These are phyloP conservation scores for Nowickia ferox DNA, from an alignment of 2,888 invertebrate species.

Conservation along the genomic window DNA sequence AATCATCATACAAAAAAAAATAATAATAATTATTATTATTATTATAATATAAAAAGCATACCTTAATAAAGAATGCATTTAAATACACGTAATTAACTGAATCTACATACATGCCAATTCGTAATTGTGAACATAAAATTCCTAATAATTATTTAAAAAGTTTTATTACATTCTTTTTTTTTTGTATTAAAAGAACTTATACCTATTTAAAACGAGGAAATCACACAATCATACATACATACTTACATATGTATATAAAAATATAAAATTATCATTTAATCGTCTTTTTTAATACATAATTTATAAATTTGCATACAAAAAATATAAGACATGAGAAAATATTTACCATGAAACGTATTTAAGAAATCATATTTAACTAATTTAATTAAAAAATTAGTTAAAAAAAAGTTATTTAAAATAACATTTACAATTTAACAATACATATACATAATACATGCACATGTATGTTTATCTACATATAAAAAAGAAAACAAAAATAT, in stretches of 20 bases:
- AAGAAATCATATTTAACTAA: slow-evolving; percentile 22
- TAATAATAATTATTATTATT: not conserved
- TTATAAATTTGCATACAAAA: not conserved
- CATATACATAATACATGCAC: too few relatives aligned
- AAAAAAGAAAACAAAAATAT: slow-evolving; percentile 15
- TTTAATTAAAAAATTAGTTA: slow-evolving; percentile 36
- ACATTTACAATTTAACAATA: slow-evolving; percentile 29
- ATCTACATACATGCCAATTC: slow-evolving; percentile 60
- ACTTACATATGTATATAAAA: not conserved
- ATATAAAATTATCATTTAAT: not conserved
- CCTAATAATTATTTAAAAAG: slow-evolving; percentile 56
- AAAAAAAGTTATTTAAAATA: slow-evolving; percentile 47
- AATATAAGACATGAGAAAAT: not conserved
- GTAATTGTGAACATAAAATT: slow-evolving; percentile 58
- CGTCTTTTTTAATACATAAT: not conserved
- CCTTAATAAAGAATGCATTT: slow-evolving; percentile 10
- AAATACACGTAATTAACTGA: slow-evolving; percentile 5
- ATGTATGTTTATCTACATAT: not conserved
- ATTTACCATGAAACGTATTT: not conserved
- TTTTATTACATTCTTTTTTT: slow-evolving; percentile 23
- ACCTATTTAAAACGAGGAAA: slow-evolving; percentile 5
- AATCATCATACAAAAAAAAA: not conserved
- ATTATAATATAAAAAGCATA: slow-evolving; percentile 8
- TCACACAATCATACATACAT: not conserved
- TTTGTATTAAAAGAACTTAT: slow-evolving; percentile 10